Conservation (phyloP, 2,113 vertebrate genomes). For the Onychostoma macrolepis region DNA sequence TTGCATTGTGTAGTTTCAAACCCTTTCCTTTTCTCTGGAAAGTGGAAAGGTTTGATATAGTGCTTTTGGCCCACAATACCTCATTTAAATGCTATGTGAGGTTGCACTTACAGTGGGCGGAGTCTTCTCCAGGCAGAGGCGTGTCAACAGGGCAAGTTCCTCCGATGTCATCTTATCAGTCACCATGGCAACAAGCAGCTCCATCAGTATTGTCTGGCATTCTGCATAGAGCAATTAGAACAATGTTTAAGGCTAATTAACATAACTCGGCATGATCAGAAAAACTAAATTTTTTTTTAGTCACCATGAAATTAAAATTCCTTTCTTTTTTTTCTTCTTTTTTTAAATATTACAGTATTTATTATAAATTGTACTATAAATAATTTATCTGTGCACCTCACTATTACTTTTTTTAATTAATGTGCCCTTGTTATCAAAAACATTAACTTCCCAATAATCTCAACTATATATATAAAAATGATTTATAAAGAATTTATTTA, state of each 20-base stretch:
- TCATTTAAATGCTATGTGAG: not conserved
- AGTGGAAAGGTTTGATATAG: not conserved
- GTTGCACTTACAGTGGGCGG: slow-evolving; percentile 86
- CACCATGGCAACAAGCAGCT: slow-evolving; percentile 92
- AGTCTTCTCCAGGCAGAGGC: slow-evolving; percentile 91
- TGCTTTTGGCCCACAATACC: not conserved
- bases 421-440: too few species aligned
- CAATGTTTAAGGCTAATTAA: not conserved
- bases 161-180: slow-evolving; percentile 87
- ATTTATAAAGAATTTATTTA: too few species aligned
- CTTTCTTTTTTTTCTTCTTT: not conserved
- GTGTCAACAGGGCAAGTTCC: slow-evolving; percentile 88
- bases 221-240: slow-evolving; percentile 67
- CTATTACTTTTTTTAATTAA: not conserved
- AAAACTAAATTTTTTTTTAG: too few species aligned
- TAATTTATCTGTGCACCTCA: not conserved
- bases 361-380: not conserved
- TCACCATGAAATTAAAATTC: not conserved
- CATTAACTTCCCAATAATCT: too few species aligned
- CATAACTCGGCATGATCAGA: not conserved
- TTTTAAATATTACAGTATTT: too few species aligned
- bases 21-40: not conserved
- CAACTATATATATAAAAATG: too few species aligned
- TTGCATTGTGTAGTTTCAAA: not conserved
- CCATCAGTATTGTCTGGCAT: slow-evolving; percentile 87